Percentiles rank a stretch among this genome's conserved stretches.
phyloP scores from a whole-genome alignment of 2,888 invertebrate genomes.

The Spatulosminthurus flaviceps region DNA sequence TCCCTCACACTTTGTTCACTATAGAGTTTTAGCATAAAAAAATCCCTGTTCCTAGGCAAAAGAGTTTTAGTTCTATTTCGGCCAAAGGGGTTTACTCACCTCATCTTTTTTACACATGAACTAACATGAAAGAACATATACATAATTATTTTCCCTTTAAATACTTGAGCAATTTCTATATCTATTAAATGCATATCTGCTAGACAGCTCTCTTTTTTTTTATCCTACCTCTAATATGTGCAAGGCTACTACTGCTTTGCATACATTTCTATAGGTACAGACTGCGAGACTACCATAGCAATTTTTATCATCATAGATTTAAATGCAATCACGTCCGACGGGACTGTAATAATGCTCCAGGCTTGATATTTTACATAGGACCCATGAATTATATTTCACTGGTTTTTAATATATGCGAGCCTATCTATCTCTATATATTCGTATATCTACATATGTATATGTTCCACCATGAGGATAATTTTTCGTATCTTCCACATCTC shows the following conservation, averaged over 20 bases:
- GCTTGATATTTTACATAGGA: constrained; percentile 20
- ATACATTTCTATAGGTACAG: background rate
- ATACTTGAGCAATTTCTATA: constrained; percentile 5
- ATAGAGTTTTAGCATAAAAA: constrained; percentile 14
- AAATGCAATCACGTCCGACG: constrained; percentile 6
- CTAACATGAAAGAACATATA: constrained; percentile 29
- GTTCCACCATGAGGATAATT: too few species aligned
- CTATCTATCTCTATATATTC: too few species aligned
- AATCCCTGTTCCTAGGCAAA: constrained; percentile 20
- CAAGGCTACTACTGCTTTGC: background rate
- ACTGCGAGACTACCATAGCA: background rate
- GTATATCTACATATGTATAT: too few species aligned
- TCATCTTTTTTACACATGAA: constrained; percentile 37
- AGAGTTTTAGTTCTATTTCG: constrained; percentile 37
- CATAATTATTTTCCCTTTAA: constrained; percentile 15
- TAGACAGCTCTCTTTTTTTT: background rate
- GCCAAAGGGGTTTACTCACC: constrained; percentile 42
- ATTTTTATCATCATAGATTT: constrained; percentile 4
- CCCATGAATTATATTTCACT: constrained; percentile 2
- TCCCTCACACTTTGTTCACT: constrained; percentile 1
- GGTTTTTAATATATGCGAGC: background rate
- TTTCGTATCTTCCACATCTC: too few species aligned
- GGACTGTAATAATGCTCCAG: background rate
- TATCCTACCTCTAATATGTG: background rate
- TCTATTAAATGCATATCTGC: background rate